Evolutionary conservation across 2,888 invertebrate genomes (phyloP), one percentile per base, ranked within the genome.

Genomic region (Pseudococcus jackbeardsleyi): DNA sequence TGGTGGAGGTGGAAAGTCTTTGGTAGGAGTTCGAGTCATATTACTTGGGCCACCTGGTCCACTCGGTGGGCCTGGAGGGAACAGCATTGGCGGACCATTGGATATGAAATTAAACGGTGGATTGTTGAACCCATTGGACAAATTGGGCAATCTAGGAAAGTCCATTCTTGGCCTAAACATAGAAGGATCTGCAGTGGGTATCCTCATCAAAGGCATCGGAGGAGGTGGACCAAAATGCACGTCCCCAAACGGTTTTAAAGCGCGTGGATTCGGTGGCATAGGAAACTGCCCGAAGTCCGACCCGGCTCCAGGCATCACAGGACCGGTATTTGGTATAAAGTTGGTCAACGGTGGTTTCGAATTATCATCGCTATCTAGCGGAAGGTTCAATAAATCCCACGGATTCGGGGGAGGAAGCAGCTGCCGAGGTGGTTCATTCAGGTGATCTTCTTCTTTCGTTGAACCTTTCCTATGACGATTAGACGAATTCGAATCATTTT

Each of bases 351-450:
- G n/a, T 39, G 87, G 77, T 19, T 79, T 79, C 5, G 17, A 33
- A 33, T 33, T 72, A 19, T 87, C 87, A 8, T 77, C 87, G 33
- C 33, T n/a, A 19, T 54, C 87, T 39, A 79, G 50, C 48, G 77
- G 72, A 6, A 87, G 19, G 39, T 77, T 79, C 33, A 87, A 26
- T 50, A 87, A 77, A 54, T 87, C 87, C 87, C 87, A 87, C 11
- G 87, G 87, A 50, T 87, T 87, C 15, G 87, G 87, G 6, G 87
- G 87, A n/a, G 87, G 87, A 17, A 50, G 54, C 26, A 85, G 59
- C 39, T 50, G 54, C 19, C 59, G 26, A 33, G 26, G 87, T 26
- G 77, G 48, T 39, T 86, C 77, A 17, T 26, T 77, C 48, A 9
- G 2, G 7, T 26, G 59, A 39, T 86, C 85, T 7, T 64, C 64